Percentiles rank a stretch among this genome's conserved stretches.
Evolutionary conservation across 2,797 vertebrate genomes (phyloP).

Genomic region (Sebastes diploproa): DNA sequence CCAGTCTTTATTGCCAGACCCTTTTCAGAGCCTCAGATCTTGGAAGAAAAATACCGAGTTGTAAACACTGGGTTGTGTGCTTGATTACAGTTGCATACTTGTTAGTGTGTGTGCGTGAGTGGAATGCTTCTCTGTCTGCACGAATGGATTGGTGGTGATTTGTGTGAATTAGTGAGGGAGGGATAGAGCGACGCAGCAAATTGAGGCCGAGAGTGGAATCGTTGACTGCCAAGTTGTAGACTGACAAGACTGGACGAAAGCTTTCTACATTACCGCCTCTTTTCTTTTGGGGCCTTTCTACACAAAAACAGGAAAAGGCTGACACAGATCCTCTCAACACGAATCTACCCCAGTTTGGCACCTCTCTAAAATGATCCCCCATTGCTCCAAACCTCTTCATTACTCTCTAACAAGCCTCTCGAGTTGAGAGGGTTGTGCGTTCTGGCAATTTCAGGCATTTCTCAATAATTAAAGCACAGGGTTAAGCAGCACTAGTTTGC

Average conservation of each 20-base stretch:
- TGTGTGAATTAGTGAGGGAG: constrained; percentile 22
- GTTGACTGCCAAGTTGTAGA: constrained; percentile 12
- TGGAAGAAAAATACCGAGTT: constrained; percentile 33
- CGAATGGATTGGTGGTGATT: constrained; percentile 33
- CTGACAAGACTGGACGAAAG: background rate
- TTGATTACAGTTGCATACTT: constrained; percentile 36
- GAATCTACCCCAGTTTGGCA: constrained; percentile 18
- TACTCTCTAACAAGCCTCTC: constrained; percentile 40
- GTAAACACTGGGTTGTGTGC: constrained; percentile 49
- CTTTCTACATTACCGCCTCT: background rate
- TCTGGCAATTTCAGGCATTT: constrained; percentile 41
- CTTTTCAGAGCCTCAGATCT: constrained; percentile 39
- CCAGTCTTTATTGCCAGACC: constrained; percentile 5
- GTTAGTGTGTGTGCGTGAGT: constrained; percentile 1
- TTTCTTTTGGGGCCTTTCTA: background rate
- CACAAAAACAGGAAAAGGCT: background rate
- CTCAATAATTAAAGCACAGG: constrained; percentile 68
- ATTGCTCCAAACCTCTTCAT: constrained; percentile 40
- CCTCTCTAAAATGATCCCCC: constrained; percentile 30
- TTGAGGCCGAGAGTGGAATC: background rate
- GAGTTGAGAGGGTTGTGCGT: constrained; percentile 31
- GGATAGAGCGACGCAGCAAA: constrained; percentile 5
- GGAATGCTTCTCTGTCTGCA: constrained; percentile 3
- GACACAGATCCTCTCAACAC: background rate
- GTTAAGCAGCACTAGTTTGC: constrained; percentile 47